Conservation (phyloP, 1,140 invertebrate species). For the Hormaphis cornu region DNA sequence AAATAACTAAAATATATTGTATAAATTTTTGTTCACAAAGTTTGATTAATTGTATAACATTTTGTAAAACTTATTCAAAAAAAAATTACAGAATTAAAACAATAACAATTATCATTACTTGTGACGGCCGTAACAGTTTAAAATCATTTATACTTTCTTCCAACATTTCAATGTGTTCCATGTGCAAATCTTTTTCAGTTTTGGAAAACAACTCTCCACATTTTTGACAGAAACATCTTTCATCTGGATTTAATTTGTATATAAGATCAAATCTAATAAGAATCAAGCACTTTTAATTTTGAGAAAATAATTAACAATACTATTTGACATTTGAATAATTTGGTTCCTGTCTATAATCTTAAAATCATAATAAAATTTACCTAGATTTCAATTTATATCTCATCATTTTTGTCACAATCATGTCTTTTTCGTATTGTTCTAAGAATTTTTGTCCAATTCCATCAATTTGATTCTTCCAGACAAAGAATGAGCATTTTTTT, state of each 20-base stretch:
- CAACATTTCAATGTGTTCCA: background rate
- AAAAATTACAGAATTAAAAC: background rate
- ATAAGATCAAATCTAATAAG: background rate
- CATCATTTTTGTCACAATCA: conserved; percentile 7
- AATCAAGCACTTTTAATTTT: no score
- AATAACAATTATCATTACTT: background rate
- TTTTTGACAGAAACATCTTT: conserved; percentile 10
- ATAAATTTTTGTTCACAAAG: background rate
- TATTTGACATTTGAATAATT: background rate
- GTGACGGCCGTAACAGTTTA: conserved; percentile 17
- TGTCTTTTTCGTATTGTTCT: conserved; percentile 19
- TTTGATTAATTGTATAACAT: background rate
- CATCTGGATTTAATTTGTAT: background rate
- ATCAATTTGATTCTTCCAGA: conserved; percentile 47
- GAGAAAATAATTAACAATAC: background rate
- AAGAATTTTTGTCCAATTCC: conserved; percentile 27
- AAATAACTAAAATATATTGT: conserved; percentile 42
- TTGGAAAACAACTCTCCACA: conserved; percentile 5
- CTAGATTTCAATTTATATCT: conserved; percentile 19
- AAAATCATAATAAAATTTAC: background rate
- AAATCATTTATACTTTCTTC: conserved; percentile 4
- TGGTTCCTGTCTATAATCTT: background rate
- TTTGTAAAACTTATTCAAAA: background rate
- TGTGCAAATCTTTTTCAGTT: background rate
- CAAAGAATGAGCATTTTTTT: conserved; percentile 61